Conservation (phyloP, 2,797 vertebrate species). For the Pempheris klunzingeri region DNA sequence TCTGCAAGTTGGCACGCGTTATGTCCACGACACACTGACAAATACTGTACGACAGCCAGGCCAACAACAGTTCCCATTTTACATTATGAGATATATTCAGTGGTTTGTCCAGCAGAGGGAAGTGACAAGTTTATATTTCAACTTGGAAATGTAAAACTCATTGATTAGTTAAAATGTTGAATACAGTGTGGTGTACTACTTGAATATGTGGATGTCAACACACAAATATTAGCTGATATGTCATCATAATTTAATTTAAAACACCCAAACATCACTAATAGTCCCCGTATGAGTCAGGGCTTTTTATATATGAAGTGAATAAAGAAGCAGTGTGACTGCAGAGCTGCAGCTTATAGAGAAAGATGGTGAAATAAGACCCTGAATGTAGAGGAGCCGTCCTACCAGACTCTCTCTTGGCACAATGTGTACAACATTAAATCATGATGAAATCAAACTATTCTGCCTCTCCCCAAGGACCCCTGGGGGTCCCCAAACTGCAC, state of each 20-base stretch:
- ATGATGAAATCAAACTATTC: slow-evolving; percentile 44
- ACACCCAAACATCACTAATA: too few relatives aligned
- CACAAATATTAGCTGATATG: too few relatives aligned
- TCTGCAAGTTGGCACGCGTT: neutral
- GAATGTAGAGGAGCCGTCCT: too few relatives aligned
- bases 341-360: neutral
- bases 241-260: too few relatives aligned
- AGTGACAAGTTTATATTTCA: neutral
- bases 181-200: too few relatives aligned
- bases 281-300: neutral
- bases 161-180: neutral
- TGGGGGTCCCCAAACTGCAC: slow-evolving; percentile 60
- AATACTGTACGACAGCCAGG: neutral
- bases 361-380: neutral
- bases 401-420: too few relatives aligned
- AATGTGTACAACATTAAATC: slow-evolving; percentile 24
- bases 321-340: neutral
- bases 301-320: neutral
- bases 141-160: neutral
- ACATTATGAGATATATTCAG: neutral
- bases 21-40: neutral
- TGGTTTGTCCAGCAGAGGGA: slow-evolving; percentile 13
- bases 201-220: too few relatives aligned
- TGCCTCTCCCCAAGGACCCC: slow-evolving; percentile 56
- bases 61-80: neutral